Evolutionary conservation across 1,140 invertebrate genomes (phyloP).

Genomic region (Leptonema lineaticorne): DNA sequence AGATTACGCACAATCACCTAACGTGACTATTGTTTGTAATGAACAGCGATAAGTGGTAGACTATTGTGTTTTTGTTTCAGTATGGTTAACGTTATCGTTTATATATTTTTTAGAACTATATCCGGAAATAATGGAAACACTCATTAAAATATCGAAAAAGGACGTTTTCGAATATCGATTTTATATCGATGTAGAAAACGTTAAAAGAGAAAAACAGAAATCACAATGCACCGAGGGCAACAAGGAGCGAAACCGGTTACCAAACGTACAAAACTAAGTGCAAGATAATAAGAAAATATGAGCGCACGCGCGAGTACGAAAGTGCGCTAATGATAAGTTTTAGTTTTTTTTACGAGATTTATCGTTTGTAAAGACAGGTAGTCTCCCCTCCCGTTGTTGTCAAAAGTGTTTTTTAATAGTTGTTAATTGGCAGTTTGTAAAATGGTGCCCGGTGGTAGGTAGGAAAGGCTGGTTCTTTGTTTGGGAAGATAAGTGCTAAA

Average conservation of each 20-base stretch:
- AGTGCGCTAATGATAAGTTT: no score
- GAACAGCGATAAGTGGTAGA: not conserved
- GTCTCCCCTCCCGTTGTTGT: constrained; percentile 9
- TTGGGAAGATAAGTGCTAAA: constrained; percentile 2
- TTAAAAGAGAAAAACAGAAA: not conserved
- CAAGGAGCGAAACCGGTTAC: not conserved
- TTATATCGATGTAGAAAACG: not conserved
- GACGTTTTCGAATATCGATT: not conserved
- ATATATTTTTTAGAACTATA: not conserved
- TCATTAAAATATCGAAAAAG: not conserved
- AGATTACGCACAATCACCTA: not conserved
- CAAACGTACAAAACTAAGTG: not conserved
- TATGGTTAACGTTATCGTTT: not conserved
- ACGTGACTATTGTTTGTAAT: not conserved
- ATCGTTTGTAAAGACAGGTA: constrained; percentile 16
- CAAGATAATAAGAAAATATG: not conserved
- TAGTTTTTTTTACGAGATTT: constrained; percentile 2
- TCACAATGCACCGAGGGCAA: not conserved
- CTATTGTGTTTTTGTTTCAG: not conserved
- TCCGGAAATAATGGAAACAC: not conserved
- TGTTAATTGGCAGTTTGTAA: constrained; percentile 37
- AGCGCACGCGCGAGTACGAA: no score
- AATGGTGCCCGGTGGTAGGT: not conserved
- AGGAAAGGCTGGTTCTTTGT: not conserved
- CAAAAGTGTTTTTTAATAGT: constrained; percentile 30